Evolutionary conservation across 2,113 vertebrate species (phyloP).

Genomic region (Polyodon spathula): DNA sequence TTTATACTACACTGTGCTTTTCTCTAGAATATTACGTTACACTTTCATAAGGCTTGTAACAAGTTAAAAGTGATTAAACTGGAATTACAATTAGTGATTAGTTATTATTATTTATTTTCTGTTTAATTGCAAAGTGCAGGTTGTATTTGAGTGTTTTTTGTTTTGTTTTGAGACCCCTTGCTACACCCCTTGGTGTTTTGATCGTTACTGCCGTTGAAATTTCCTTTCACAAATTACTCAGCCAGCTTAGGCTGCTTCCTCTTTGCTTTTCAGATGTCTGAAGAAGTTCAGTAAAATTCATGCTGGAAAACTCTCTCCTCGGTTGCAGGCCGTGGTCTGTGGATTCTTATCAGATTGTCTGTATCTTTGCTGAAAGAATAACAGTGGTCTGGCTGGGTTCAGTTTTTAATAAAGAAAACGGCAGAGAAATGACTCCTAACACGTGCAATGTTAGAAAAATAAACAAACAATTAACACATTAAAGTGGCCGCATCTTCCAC

Average conservation of each 20-base stretch:
- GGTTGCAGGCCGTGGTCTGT: neutral
- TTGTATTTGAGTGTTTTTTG: neutral
- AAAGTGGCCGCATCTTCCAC: too few relatives aligned
- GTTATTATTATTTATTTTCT: too few relatives aligned
- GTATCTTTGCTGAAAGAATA: neutral
- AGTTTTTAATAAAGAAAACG: too few relatives aligned
- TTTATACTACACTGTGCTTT: too few relatives aligned
- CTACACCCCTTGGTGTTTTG: neutral
- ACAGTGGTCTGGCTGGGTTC: neutral
- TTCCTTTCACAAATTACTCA: constrained; percentile 6
- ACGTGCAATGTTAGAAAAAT: too few relatives aligned
- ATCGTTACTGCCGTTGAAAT: neutral
- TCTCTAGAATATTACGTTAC: too few relatives aligned
- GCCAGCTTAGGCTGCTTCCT: constrained; percentile 1
- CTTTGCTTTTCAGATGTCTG: neutral
- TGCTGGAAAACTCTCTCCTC: neutral
- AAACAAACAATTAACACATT: too few relatives aligned
- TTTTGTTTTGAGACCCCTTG: neutral
- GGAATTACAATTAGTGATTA: too few relatives aligned
- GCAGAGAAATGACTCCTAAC: too few relatives aligned
- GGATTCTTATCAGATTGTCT: neutral
- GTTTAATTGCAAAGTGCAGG: too few relatives aligned
- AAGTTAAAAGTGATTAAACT: neutral
- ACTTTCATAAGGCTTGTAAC: too few relatives aligned
- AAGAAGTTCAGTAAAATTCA: neutral